These are phyloP conservation scores for Myripristis murdjan DNA, from an alignment of 2,797 vertebrate species.

Conservation along the genomic window DNA sequence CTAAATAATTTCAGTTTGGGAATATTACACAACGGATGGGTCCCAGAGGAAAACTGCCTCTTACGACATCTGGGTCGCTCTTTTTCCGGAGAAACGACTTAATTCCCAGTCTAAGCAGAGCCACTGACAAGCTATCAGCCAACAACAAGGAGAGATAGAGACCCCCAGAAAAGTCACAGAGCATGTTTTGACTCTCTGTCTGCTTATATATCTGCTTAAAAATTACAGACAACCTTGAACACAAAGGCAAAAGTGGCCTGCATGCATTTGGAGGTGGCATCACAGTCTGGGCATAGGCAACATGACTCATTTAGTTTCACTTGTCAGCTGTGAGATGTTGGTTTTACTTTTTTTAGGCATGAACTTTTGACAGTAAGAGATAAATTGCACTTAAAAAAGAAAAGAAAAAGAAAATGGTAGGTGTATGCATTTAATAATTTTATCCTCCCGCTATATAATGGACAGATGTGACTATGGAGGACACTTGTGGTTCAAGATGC, in stretches of 20 bases:
- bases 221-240: slow-evolving; percentile 13
- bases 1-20: slow-evolving; percentile 17
- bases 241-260: slow-evolving; percentile 18
- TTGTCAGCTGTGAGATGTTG: slow-evolving; percentile 5
- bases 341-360: slow-evolving; percentile 13
- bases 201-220: slow-evolving; percentile 44
- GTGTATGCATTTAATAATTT: background rate
- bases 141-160: slow-evolving; percentile 44
- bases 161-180: slow-evolving; percentile 56
- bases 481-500: background rate
- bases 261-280: slow-evolving; percentile 20
- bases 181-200: slow-evolving; percentile 64
- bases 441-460: background rate
- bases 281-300: slow-evolving; percentile 25
- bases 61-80: slow-evolving; percentile 45
- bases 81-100: slow-evolving; percentile 49
- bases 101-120: slow-evolving; percentile 30
- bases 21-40: background rate
- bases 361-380: slow-evolving; percentile 6
- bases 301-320: slow-evolving; percentile 11
- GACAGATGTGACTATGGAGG: background rate
- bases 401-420: no score
- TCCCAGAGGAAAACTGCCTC: slow-evolving; percentile 29
- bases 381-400: background rate
- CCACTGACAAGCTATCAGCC: slow-evolving; percentile 69